These are phyloP conservation scores for Aptenodytes forsteri DNA, from an alignment of 2,113 vertebrate species.

Conservation along the genomic window DNA sequence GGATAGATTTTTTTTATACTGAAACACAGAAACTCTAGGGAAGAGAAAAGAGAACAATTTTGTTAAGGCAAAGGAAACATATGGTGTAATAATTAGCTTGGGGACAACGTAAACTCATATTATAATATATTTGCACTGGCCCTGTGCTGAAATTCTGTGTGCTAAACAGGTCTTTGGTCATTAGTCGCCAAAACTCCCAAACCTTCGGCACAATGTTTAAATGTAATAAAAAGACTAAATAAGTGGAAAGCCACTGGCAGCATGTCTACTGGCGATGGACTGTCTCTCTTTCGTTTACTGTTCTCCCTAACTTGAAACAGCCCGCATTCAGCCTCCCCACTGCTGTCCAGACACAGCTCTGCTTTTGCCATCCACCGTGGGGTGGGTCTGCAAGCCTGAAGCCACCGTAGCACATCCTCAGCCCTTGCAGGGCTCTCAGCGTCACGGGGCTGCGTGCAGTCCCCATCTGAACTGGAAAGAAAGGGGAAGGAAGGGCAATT, in stretches of 20 bases:
- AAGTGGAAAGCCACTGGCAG: neutral
- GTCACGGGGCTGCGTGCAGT: fast-evolving
- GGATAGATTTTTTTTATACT: neutral
- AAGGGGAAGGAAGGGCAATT: neutral
- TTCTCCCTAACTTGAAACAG: neutral
- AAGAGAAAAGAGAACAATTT: neutral
- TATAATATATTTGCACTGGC: neutral
- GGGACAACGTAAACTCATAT: neutral
- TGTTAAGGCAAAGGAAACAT: neutral
- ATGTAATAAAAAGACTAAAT: neutral
- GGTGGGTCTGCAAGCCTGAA: neutral
- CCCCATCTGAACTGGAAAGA: neutral
- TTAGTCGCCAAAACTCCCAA: neutral
- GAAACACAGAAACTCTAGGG: neutral
- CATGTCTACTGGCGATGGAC: neutral
- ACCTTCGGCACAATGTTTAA: neutral
- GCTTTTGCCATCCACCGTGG: neutral
- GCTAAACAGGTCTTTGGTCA: neutral
- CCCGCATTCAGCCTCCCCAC: fast-evolving
- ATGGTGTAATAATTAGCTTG: neutral
- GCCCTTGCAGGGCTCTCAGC: neutral
- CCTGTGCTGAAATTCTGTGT: neutral
- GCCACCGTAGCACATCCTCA: neutral
- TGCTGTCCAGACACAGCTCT: neutral
- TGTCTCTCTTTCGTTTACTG: neutral